phyloP scores from a whole-genome alignment of 2,113 vertebrate species.

The Brachypteracias leptosomus region DNA sequence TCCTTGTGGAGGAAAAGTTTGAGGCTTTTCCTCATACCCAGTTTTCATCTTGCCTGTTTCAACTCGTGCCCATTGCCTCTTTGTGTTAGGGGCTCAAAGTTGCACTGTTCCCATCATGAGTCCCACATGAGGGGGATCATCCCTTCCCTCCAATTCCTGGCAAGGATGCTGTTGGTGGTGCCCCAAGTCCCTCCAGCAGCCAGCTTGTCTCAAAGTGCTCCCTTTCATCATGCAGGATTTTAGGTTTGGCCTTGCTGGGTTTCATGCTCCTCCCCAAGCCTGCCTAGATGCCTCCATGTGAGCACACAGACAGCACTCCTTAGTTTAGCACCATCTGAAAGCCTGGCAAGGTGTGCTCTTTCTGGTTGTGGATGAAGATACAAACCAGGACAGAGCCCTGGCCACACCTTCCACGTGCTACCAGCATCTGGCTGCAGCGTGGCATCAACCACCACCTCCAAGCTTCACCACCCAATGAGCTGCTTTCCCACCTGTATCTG shows the following conservation, averaged over 20 bases:
- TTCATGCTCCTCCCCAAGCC: background rate
- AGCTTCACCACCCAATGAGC: too few species aligned
- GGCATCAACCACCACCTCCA: background rate
- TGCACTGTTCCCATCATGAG: accelerated
- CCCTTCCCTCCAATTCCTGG: background rate
- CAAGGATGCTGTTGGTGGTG: background rate
- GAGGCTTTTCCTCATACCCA: background rate
- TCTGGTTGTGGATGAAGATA: background rate
- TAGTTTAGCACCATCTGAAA: background rate
- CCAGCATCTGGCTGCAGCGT: accelerated
- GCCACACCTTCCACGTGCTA: accelerated
- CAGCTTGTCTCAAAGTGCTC: background rate
- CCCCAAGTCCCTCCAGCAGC: background rate
- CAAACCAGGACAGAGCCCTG: background rate
- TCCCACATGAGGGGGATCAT: background rate
- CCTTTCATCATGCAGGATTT: background rate
- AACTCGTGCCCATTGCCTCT: accelerated
- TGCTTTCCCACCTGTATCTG: background rate
- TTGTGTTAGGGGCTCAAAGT: accelerated
- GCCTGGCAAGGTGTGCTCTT: accelerated
- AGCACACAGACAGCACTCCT: too few species aligned
- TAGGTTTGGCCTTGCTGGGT: background rate
- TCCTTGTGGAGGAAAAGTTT: background rate
- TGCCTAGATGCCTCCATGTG: accelerated
- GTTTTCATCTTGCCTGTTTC: background rate